A percentile compares a stretch with the other conserved stretches of the same genome.
Evolutionary conservation across 2,888 invertebrate species (phyloP).

Genomic region (Amphipyra tragopoginis): DNA sequence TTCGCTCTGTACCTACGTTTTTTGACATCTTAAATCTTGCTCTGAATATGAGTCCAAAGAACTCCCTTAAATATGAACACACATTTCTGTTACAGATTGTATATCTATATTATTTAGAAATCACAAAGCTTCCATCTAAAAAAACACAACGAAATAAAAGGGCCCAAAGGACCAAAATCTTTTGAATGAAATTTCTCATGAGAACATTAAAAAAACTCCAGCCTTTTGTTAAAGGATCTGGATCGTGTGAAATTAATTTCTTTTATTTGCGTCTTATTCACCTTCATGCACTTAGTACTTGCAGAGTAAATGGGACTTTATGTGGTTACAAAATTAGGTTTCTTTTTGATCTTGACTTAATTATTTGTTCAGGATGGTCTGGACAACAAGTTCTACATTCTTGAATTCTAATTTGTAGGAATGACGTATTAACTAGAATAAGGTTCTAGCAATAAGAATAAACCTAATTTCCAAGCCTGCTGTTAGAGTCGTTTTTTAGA

Average conservation of each 20-base stretch:
- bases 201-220: constrained; percentile 43
- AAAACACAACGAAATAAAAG: neutral
- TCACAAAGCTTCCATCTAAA: neutral
- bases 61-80: no score
- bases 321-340: neutral
- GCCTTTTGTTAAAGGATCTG: constrained; percentile 48
- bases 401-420: no score
- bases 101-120: no score
- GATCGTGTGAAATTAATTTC: constrained; percentile 46
- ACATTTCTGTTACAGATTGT: no score
- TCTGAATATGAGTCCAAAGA: no score
- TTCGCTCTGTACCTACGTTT: no score
- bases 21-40: no score
- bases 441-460: no score
- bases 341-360: neutral
- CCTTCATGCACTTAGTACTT: constrained; percentile 19
- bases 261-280: constrained; percentile 47
- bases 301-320: neutral
- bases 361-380: neutral
- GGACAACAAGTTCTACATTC: no score
- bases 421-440: no score
- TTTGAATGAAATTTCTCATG: constrained; percentile 54
- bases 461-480: no score
- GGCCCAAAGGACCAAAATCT: constrained; percentile 30
- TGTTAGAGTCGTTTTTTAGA: no score